These are phyloP conservation scores for Polypedilum pembai DNA, from an alignment of 1,140 invertebrate genomes.

Conservation along the genomic window DNA sequence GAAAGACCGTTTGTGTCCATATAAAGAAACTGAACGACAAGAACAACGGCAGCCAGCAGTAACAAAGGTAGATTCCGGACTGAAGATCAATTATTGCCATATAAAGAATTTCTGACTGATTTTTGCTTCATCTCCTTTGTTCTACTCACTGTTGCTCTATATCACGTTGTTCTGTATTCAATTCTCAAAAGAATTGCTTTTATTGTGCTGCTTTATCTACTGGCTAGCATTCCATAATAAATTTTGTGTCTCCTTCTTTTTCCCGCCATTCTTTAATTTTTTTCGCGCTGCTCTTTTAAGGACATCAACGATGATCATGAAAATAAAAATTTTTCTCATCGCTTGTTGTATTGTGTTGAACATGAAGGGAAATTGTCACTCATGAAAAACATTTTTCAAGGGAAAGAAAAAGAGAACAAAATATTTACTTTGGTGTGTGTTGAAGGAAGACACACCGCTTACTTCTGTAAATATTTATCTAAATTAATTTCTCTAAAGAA, in stretches of 20 bases:
- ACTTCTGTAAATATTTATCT: too few species aligned
- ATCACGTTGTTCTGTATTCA: not conserved
- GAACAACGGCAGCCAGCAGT: not conserved
- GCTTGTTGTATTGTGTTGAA: too few species aligned
- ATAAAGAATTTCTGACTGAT: conserved; percentile 26
- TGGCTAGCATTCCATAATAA: conserved; percentile 17
- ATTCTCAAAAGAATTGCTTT: not conserved
- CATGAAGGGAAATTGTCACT: too few species aligned
- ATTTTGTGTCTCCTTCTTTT: conserved; percentile 12
- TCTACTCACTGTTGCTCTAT: not conserved
- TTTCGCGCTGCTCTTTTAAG: not conserved
- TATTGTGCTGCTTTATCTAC: conserved; percentile 1
- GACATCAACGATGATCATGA: not conserved
- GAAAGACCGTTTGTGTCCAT: not conserved
- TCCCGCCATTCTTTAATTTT: not conserved
- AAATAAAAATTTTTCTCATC: not conserved
- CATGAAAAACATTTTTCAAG: too few species aligned
- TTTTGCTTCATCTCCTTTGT: not conserved
- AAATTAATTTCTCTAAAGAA: too few species aligned
- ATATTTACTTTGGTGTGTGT: too few species aligned
- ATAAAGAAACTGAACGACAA: not conserved
- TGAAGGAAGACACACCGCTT: too few species aligned
- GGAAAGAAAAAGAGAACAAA: too few species aligned
- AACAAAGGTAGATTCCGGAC: not conserved
- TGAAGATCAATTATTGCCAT: conserved; percentile 24